phyloP scores from a whole-genome alignment of 2,113 vertebrate genomes.

The Columba janthina region DNA sequence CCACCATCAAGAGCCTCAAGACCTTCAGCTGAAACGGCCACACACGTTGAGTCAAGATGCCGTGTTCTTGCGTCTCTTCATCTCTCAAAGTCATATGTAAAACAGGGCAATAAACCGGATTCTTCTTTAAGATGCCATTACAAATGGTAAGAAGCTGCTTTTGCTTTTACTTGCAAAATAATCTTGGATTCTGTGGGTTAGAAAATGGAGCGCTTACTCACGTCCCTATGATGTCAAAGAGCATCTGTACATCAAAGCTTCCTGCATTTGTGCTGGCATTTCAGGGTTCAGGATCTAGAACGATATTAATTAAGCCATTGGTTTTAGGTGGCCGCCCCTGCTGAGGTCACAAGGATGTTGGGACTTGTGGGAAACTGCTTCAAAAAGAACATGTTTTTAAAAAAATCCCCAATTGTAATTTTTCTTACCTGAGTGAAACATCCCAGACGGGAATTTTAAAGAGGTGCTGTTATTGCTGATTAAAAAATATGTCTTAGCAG shows the following conservation, averaged over 20 bases:
- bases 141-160: background rate
- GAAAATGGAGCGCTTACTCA: background rate
- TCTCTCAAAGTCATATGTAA: background rate
- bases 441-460: background rate
- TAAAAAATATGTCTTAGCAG: background rate
- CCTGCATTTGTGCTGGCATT: background rate
- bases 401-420: background rate
- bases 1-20: background rate
- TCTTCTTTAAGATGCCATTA: background rate
- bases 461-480: background rate
- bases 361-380: background rate
- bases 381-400: background rate
- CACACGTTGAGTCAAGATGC: background rate
- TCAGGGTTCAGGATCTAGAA: background rate
- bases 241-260: background rate
- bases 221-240: background rate
- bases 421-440: background rate
- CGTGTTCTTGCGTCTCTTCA: rapidly evolving
- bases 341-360: background rate
- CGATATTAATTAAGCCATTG: background rate
- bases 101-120: background rate
- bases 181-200: background rate
- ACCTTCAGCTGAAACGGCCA: background rate
- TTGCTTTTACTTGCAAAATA: background rate
- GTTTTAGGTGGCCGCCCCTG: background rate